phyloP scores from a whole-genome alignment of 2,113 vertebrate species.

The Aldabrachelys gigantea region DNA sequence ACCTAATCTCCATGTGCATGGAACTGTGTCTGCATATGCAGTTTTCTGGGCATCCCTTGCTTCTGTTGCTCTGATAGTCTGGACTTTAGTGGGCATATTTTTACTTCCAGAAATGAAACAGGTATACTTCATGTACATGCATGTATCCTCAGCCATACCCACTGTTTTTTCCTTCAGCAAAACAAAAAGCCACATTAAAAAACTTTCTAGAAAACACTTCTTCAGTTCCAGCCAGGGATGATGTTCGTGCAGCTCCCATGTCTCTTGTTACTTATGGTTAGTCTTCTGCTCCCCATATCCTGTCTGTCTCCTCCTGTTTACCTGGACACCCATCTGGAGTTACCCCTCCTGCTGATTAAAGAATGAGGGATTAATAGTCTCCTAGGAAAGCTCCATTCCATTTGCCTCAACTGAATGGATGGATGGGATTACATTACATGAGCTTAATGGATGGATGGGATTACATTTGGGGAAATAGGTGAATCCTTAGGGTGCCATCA shows the following conservation, averaged over 20 bases:
- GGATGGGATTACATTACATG: constrained; percentile 21
- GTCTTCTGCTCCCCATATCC: background rate
- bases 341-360: background rate
- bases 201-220: background rate
- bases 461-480: constrained; percentile 33
- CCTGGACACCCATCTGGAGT: background rate
- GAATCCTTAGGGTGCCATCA: background rate
- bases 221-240: no score
- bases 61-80: background rate
- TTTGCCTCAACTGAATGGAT: background rate
- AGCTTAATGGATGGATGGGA: constrained; percentile 15
- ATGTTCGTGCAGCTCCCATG: background rate
- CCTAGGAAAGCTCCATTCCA: background rate
- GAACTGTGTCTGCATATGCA: background rate
- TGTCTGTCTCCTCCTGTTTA: background rate
- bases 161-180: background rate
- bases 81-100: background rate
- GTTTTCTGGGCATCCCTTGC: background rate
- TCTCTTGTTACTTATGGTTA: background rate
- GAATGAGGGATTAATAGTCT: background rate
- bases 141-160: background rate
- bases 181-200: background rate
- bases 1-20: background rate
- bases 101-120: background rate
- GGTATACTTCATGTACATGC: background rate